Percentiles rank a stretch among this genome's conserved stretches.
Evolutionary conservation across 1,140 invertebrate genomes (phyloP).

Genomic region (Limonius californicus): DNA sequence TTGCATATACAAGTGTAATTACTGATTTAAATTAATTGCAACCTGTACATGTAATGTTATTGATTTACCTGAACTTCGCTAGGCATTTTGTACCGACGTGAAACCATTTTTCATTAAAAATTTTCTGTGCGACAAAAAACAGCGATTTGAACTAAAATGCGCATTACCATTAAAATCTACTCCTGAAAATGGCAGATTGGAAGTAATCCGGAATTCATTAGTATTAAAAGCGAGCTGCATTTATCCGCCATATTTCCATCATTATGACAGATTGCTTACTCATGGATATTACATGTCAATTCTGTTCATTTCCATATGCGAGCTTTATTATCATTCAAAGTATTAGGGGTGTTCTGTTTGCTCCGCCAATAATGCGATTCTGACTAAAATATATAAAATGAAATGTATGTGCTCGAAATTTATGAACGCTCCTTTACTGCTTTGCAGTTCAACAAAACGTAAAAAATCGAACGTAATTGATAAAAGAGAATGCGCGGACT

Average conservation of each 20-base stretch:
- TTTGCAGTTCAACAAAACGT: constrained; percentile 4
- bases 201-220: constrained; percentile 13
- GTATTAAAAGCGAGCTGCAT: constrained; percentile 11
- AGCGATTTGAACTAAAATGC: neutral
- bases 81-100: no score
- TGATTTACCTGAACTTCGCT: no score
- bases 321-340: neutral
- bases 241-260: constrained; percentile 5
- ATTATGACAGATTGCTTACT: constrained; percentile 4
- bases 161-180: constrained; percentile 2
- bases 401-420: neutral
- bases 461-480: constrained; percentile 4
- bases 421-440: neutral
- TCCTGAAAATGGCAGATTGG: constrained; percentile 6
- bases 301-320: constrained; percentile 11
- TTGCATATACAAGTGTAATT: no score
- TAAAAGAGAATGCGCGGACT: neutral
- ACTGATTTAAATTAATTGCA: no score
- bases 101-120: neutral
- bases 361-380: neutral
- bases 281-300: constrained; percentile 8
- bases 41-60: neutral
- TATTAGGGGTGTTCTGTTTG: neutral
- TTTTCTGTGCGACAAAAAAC: neutral
- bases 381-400: neutral